A percentile compares a stretch with the other conserved stretches of the same genome.
Conservation (phyloP, 2,888 invertebrate species). For the Cerastis rubricosa region DNA sequence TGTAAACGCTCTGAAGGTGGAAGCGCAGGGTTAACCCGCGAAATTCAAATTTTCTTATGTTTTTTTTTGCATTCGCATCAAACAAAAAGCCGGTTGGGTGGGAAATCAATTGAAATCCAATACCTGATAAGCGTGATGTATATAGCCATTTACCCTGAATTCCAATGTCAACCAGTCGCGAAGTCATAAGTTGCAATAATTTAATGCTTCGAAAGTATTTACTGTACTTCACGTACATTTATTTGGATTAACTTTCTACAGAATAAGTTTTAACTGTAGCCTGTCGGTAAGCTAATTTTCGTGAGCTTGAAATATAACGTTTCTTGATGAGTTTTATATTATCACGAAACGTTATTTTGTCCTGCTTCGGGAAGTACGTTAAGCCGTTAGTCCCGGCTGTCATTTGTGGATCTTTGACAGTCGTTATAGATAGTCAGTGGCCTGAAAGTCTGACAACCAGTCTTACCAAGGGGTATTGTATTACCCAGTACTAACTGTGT, state of each 20-base stretch:
- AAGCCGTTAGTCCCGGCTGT: no score
- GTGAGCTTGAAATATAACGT: neutral
- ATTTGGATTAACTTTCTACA: slow-evolving; percentile 59
- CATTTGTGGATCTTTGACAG: no score
- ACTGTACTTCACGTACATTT: slow-evolving; percentile 42
- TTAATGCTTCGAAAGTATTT: slow-evolving; percentile 48
- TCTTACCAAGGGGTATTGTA: no score
- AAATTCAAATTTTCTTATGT: no score
- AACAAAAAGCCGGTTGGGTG: neutral
- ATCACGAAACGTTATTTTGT: neutral
- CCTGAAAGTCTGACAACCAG: no score
- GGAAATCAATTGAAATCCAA: neutral
- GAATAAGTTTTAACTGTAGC: slow-evolving; percentile 25
- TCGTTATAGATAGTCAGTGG: no score
- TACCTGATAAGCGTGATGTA: neutral
- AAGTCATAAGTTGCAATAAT: slow-evolving; percentile 44
- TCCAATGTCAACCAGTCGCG: slow-evolving; percentile 14
- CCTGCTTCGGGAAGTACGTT: no score
- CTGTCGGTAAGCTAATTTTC: slow-evolving; percentile 18
- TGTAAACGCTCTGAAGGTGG: no score
- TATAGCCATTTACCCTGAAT: slow-evolving; percentile 6
- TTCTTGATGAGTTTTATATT: neutral
- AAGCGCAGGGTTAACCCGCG: no score
- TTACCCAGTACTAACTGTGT: no score
- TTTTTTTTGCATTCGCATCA: no score